Evolutionary conservation across 2,888 invertebrate species (phyloP), one percentile per base, ranked within the genome.

Genomic region (Synergus japonicus): DNA sequence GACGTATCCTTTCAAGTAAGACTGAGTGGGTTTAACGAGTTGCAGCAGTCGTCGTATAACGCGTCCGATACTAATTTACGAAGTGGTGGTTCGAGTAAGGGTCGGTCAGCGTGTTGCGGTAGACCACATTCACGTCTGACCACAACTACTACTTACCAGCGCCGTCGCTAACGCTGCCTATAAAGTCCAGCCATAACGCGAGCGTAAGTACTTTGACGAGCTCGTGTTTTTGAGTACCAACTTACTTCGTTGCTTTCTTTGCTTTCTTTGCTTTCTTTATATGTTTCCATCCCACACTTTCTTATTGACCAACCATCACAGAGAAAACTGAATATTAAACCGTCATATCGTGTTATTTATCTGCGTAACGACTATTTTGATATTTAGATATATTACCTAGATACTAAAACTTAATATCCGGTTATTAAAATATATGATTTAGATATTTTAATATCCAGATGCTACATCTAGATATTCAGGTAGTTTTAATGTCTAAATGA

Each of bases 11-110:
- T 43, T 29, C 43, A 43, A 37, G 67, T 67, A 44, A 67, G 76
- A 73, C 64, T 69, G 76, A 64, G 22, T 67, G 82, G 83, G 81
- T 84, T 86, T 85, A 86, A 86, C 84, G 85, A 84, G 54, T 41
- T 49, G 44, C 64, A 65, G 76, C 77, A 79, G 82, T 83, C 79
- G 78, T 79, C 81, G 80, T 82, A 82, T 86, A 84, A 66, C 66
- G n/a, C 10, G 81, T 83, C 81, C 84, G 84, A 87, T 86, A 83
- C 78, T 85, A 86, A 86, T 88, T 88, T 87, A 86, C 85, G 82
- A 86, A 87, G 85, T 80, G 84, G 82, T 54, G 69, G 15, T 60
- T 84, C 58, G 79, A 64, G 81, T 86, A 83, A 86, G 85, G 81
- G 84, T 79, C 80, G 80, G 84, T 79, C 81, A 83, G 15, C 54